Evolutionary conservation across 2,888 invertebrate species (phyloP), one percentile per base, ranked within the genome.

Genomic region (Agrochola circellaris): DNA sequence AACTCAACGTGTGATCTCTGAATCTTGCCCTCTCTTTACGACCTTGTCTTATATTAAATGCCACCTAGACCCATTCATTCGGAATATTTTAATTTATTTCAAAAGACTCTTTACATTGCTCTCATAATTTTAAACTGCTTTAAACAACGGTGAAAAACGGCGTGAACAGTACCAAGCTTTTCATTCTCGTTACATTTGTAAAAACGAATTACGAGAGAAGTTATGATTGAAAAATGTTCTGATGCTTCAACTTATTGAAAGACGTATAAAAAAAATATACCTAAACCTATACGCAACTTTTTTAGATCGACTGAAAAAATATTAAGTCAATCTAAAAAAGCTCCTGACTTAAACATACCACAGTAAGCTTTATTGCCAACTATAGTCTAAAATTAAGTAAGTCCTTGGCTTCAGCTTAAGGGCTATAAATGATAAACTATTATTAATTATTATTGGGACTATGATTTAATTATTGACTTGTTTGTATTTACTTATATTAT

Each of bases 51-150:
- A 3, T 15, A 62, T 17, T 30, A 78, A 54, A 79, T 30, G 26
- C 56, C 38, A 45, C 20, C 34, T 62, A 23, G 42, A 51, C n/a
- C 64, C 80, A 9, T 71, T 78, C 48, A 58, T 71, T 64, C 34
- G 15, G 34, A 58, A 80, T 65, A 71, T 65, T 80, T 65, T 65
- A 70, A 80, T 80, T 71, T 65, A 64, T 23, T 51, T 51, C 23
- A 65, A 54, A 71, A 71, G 30, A 58, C 30, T 42, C 79, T 67
- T 34, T 54, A 15, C 26, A 51, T 9, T 42, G 58, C 51, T 71
- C 48, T 80, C 64, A 65, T 72, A 71, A 78, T 51, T 71, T 65
- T 45, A 34, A 77, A 78, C 34, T 45, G 62, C 23, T 68, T 78
- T 38, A n/a, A 60, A 78, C 64, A 78, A 71, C n/a, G 58, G 3